Base-by-base conservation (phyloP, 2,797 vertebrate genomes). In the Pseudochaenichthys georgianus region DNA sequence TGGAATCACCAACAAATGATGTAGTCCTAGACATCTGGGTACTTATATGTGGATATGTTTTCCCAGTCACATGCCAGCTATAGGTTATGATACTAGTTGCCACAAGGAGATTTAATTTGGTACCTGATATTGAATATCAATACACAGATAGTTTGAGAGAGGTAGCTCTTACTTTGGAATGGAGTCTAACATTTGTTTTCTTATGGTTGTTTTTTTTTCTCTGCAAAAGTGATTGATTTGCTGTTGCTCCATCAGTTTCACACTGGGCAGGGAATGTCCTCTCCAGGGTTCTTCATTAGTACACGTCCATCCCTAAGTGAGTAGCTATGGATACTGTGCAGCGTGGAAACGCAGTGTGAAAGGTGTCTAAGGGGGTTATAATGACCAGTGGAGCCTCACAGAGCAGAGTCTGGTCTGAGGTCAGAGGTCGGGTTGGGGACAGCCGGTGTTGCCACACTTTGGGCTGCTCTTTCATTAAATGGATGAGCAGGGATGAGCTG, bases 381-480 rank as follows among this genome's bases (percentile, higher is more conserved):
- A 73, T 1, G 9, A 66, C 16, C 28, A 31, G 19, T 0, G 15
- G 55, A 65, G 43, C 52, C 78, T 42, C 6, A 9, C 31, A n/a
- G 64, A 70, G n/a, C 13, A 2, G 42, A 64, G 60, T 69, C 38
- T 45, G 66, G 47, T 66, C 60, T 65, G 67, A 55, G 77, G 81
- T 83, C 66, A 53, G 52, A 64, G 76, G 81, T 83, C 84, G 54
- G 59, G 47, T 28, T 51, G 59, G 60, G 72, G 75, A 84, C 80
- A 66, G 79, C 21, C 13, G 10, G 9, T 13, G 81, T 48, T 63
- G 66, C 81, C 66, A 52, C 41, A 63, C 34, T 71, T 70, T 50
- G 34, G 47, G 55, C 74, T 64, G 71, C 75, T 78, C 81, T 90
- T 69, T 90, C 69, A 87, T 91, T 85, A 88, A 51, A 3, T 23